phyloP scores from a whole-genome alignment of 2,888 invertebrate genomes.

The Lasioglossum lativentre region DNA sequence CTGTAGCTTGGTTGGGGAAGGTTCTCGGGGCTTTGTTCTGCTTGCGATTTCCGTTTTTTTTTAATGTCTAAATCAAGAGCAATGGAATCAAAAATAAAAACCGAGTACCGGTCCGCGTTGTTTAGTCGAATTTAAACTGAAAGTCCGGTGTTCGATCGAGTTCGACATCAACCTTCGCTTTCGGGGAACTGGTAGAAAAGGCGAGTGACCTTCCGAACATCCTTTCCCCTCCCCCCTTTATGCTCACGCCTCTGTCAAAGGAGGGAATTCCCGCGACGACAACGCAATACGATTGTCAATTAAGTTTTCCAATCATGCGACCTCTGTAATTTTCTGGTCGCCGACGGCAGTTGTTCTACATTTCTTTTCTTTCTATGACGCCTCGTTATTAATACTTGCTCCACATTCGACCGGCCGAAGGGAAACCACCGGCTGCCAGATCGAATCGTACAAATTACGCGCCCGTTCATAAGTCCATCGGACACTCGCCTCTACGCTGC shows the following conservation, averaged over 20 bases:
- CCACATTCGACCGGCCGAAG: conserved; percentile 18
- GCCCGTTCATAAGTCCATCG: conserved; percentile 1
- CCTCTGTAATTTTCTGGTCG: conserved; percentile 33
- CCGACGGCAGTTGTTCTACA: conserved; percentile 27
- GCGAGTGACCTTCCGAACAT: conserved; percentile 45
- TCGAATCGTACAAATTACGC: conserved; percentile 4
- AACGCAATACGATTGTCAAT: conserved; percentile 14
- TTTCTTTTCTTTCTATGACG: conserved; percentile 21
- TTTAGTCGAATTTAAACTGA: background rate
- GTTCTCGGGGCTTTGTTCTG: background rate
- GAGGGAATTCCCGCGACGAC: background rate
- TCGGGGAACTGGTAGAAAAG: conserved; percentile 24
- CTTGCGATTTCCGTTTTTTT: background rate
- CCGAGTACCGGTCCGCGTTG: background rate
- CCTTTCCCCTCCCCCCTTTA: conserved; percentile 23
- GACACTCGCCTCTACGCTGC: background rate
- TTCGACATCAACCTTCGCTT: conserved; percentile 34
- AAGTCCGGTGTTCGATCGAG: conserved; percentile 13
- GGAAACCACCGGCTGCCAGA: background rate
- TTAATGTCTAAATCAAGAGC: background rate
- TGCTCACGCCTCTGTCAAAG: background rate
- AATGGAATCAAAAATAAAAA: background rate
- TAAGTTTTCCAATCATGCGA: conserved; percentile 38
- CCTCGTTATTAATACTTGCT: conserved; percentile 26
- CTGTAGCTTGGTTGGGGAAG: background rate